Evolutionary conservation across 2,113 vertebrate genomes (phyloP).

Genomic region (Otis tarda): DNA sequence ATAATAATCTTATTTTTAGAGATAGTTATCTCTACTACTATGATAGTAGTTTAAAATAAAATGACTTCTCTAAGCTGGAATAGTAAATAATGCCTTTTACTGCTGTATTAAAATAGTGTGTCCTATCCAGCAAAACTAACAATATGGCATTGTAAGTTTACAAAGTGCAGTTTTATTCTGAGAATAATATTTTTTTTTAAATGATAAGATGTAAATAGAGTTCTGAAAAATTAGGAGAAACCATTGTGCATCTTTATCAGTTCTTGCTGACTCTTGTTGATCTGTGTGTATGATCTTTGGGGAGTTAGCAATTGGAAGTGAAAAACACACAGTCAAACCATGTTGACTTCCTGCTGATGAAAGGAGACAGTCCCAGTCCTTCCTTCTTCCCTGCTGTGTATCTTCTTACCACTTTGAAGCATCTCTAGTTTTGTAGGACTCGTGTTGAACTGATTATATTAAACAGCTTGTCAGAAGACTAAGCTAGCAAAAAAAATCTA

Average conservation of each 20-base stretch:
- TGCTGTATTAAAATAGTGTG: neutral
- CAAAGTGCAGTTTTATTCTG: neutral
- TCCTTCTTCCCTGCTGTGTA: neutral
- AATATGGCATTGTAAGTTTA: neutral
- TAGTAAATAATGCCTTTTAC: neutral
- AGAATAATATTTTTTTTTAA: neutral
- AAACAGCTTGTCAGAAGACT: neutral
- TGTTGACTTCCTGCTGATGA: neutral
- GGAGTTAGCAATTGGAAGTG: neutral
- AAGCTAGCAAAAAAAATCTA: neutral
- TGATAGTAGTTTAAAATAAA: neutral
- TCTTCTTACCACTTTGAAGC: neutral
- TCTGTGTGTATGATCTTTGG: neutral
- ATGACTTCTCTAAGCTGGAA: neutral
- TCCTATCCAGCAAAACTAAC: neutral
- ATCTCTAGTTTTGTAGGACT: neutral
- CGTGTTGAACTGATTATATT: neutral
- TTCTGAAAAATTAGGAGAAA: neutral
- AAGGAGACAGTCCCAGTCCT: neutral
- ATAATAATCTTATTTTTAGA: neutral
- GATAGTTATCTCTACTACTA: neutral
- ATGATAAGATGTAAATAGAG: neutral
- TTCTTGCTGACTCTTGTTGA: neutral
- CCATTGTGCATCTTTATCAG: neutral
- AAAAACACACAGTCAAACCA: neutral